Evolutionary conservation across 2,797 vertebrate genomes (phyloP).

Genomic region (Salmo trutta): DNA sequence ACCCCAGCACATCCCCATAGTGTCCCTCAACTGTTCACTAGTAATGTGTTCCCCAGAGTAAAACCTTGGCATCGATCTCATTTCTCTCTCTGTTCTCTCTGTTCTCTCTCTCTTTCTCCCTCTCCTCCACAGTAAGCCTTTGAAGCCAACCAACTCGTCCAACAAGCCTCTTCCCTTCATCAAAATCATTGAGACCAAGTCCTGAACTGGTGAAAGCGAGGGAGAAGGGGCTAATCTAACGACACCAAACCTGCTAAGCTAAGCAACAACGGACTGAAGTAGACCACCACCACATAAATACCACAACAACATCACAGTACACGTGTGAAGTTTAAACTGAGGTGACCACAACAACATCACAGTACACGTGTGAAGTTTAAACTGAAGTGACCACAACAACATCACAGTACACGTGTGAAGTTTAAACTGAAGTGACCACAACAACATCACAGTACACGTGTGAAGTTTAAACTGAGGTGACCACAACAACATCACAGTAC

Average conservation of each 20-base stretch:
- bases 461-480: not conserved
- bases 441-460: not conserved
- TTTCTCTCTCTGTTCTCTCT: not conserved
- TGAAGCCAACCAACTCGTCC: slow-evolving; percentile 74
- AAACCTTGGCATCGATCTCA: not conserved
- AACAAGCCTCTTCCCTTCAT: slow-evolving; percentile 89
- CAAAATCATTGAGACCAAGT: slow-evolving; percentile 90
- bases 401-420: not conserved
- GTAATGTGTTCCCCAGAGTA: not conserved
- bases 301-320: not conserved
- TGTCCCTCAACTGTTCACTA: not conserved
- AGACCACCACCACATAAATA: slow-evolving; percentile 18
- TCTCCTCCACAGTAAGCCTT: slow-evolving; percentile 74
- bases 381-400: too few species aligned
- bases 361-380: too few species aligned
- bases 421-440: not conserved
- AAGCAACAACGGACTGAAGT: slow-evolving; percentile 36
- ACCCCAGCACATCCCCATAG: not conserved
- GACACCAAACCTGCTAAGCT: slow-evolving; percentile 8
- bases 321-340: not conserved
- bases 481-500: slow-evolving; percentile 6
- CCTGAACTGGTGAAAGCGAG: slow-evolving; percentile 50
- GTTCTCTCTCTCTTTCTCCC: not conserved
- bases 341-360: too few species aligned
- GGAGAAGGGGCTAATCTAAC: slow-evolving; percentile 6